A percentile compares a stretch with the other conserved stretches of the same genome.
These are phyloP conservation scores for Spodoptera littoralis DNA, from an alignment of 2,888 invertebrate species.

Conservation along the genomic window DNA sequence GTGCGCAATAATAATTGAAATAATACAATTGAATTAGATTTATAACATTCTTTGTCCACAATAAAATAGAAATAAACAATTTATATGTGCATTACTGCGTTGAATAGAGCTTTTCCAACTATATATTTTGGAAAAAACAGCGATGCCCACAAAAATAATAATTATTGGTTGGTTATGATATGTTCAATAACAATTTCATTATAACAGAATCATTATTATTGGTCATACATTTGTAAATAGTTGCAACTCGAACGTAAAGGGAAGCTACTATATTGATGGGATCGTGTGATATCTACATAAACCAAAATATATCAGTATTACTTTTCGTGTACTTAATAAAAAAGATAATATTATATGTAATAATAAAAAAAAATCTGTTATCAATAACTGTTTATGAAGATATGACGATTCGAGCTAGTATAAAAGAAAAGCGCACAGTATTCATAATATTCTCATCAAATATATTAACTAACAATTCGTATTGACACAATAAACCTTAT, in stretches of 20 bases:
- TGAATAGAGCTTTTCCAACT: constrained; percentile 68
- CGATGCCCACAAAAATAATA: constrained; percentile 58
- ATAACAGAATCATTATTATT: constrained; percentile 66
- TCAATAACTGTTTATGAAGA: constrained; percentile 71
- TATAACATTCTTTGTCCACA: constrained; percentile 72
- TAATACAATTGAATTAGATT: constrained; percentile 60
- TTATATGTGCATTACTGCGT: constrained; percentile 69
- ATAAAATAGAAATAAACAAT: constrained; percentile 57
- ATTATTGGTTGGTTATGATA: constrained; percentile 49
- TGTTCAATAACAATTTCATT: constrained; percentile 50
- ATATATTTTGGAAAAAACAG: constrained; percentile 51
- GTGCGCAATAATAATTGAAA: constrained; percentile 48
- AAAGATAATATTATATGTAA: constrained; percentile 49
- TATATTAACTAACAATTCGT: constrained; percentile 61
- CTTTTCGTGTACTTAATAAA: constrained; percentile 57
- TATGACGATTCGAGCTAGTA: constrained; percentile 77
- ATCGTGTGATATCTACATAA: constrained; percentile 78
- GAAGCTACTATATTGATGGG: constrained; percentile 62
- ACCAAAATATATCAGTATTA: constrained; percentile 76
- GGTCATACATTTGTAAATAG: constrained; percentile 78
- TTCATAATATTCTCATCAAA: constrained; percentile 77
- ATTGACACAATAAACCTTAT: constrained; percentile 75
- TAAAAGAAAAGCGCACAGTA: constrained; percentile 84
- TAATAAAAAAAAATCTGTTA: constrained; percentile 50
- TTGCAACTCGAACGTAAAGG: constrained; percentile 65